phyloP scores from a whole-genome alignment of 1,140 invertebrate genomes.

The Heliconius melpomene region DNA sequence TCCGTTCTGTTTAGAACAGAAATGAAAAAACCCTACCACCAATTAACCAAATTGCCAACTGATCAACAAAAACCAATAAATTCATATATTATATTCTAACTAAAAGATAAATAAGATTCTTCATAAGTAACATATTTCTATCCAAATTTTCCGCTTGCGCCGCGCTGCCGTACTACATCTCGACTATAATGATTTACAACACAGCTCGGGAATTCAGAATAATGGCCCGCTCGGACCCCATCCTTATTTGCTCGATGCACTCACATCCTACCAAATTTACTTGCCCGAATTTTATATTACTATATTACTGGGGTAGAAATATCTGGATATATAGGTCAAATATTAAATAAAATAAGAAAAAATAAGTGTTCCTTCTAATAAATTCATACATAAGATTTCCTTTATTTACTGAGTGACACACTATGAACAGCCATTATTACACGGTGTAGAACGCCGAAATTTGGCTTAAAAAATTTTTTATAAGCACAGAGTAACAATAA shows the following conservation, averaged over 20 bases:
- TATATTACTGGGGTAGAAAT: neutral
- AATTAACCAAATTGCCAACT: no score
- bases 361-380: no score
- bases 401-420: no score
- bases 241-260: conserved; percentile 46
- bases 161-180: conserved; percentile 21
- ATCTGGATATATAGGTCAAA: neutral
- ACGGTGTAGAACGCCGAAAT: no score
- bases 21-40: no score
- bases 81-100: neutral
- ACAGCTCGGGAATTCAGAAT: conserved; percentile 28
- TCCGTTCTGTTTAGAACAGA: no score
- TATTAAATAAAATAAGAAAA: no score
- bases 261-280: conserved; percentile 40
- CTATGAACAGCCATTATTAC: no score
- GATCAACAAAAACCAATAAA: no score
- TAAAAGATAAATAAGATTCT: conserved; percentile 17
- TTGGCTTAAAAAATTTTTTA: no score
- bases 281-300: conserved; percentile 38
- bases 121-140: conserved; percentile 22
- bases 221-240: conserved; percentile 26
- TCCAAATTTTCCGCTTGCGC: conserved; percentile 22
- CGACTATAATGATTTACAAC: conserved; percentile 34
- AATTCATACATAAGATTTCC: no score
- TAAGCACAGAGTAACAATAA: no score